A percentile compares a stretch with the other conserved stretches of the same genome.
Evolutionary conservation across 2,797 vertebrate species (phyloP).

Genomic region (Rousettus madagascariensis): DNA sequence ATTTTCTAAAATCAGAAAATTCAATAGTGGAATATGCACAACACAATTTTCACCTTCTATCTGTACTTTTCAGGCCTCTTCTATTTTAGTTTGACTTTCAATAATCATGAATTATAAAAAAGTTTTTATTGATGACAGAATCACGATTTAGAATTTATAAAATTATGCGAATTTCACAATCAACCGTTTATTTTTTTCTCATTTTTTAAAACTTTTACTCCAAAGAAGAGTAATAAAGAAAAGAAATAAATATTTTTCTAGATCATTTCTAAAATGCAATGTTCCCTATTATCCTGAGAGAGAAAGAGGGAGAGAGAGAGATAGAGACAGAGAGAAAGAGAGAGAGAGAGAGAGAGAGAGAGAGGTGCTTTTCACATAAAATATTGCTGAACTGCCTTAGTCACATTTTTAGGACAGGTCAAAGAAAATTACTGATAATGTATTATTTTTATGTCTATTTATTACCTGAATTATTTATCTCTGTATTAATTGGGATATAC

Average conservation of each 20-base stretch:
- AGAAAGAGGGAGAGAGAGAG: not conserved
- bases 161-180: not conserved
- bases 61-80: not conserved
- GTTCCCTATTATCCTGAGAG: not conserved
- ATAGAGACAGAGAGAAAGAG: not conserved
- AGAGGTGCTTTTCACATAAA: not conserved
- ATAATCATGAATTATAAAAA: not conserved
- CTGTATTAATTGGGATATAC: not conserved
- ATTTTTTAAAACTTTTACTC: not conserved
- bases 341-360: not conserved
- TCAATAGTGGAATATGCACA: not conserved
- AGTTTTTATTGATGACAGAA: not conserved
- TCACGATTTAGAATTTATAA: not conserved
- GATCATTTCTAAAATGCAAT: not conserved
- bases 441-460: not conserved
- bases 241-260: not conserved
- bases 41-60: not conserved
- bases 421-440: not conserved
- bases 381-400: not conserved
- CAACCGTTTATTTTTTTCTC: not conserved
- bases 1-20: conserved; percentile 14
- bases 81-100: conserved; percentile 14
- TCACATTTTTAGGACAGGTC: not conserved
- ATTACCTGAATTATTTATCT: not conserved
- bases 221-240: not conserved